Percentiles rank a stretch among this genome's conserved stretches.
These are phyloP conservation scores for Zeugodacus cucurbitae DNA, from an alignment of 1,140 invertebrate species.

Conservation along the genomic window DNA sequence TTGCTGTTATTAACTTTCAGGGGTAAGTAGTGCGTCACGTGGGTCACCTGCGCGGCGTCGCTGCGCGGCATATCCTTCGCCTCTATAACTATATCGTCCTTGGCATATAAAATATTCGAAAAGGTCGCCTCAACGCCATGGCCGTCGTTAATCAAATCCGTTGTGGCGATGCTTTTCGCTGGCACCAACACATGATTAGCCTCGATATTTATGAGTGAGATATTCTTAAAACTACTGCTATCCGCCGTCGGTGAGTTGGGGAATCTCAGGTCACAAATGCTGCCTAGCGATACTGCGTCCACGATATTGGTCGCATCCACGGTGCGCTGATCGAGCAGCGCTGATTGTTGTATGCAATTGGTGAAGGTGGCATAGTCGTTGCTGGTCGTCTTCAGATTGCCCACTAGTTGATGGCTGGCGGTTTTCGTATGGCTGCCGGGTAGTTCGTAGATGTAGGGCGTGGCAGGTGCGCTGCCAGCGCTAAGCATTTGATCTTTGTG, in stretches of 20 bases:
- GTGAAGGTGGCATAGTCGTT: slow-evolving; percentile 44
- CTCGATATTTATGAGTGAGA: slow-evolving; percentile 42
- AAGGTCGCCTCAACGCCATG: neutral
- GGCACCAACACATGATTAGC: slow-evolving; percentile 34
- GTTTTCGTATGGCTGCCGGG: neutral
- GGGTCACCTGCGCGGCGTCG: neutral
- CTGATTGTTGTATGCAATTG: slow-evolving; percentile 46
- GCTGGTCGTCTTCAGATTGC: slow-evolving; percentile 40
- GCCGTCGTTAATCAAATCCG: slow-evolving; percentile 12
- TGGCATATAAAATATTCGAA: slow-evolving; percentile 41
- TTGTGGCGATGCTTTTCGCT: neutral
- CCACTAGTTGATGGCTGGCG: neutral
- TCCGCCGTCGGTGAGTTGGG: neutral
- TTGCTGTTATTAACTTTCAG: slow-evolving; percentile 23
- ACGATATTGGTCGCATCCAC: slow-evolving; percentile 47
- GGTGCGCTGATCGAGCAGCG: slow-evolving; percentile 43
- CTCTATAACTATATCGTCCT: slow-evolving; percentile 16
- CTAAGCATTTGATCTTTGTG: slow-evolving; percentile 63
- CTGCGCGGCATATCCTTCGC: slow-evolving; percentile 22
- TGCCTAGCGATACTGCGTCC: slow-evolving; percentile 55
- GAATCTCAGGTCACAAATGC: slow-evolving; percentile 59
- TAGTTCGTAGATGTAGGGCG: slow-evolving; percentile 51
- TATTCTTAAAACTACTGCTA: slow-evolving; percentile 36
- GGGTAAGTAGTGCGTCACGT: slow-evolving; percentile 35
- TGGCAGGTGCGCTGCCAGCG: slow-evolving; percentile 53